phyloP scores from a whole-genome alignment of 2,797 vertebrate species.

The Jordanella pulchra region DNA sequence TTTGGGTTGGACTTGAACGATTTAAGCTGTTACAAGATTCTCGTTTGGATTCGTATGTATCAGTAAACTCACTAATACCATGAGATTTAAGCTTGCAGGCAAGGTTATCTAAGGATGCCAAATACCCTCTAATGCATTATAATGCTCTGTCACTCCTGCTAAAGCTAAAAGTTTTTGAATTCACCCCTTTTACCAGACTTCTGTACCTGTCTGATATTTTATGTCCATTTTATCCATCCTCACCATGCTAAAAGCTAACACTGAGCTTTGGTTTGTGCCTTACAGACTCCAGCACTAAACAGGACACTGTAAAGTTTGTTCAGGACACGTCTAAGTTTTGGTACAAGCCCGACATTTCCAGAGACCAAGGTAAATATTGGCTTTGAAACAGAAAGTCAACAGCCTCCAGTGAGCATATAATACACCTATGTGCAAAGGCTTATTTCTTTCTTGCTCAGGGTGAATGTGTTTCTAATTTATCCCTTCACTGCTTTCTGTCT shows the following conservation, averaged over 20 bases:
- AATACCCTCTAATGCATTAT: too few relatives aligned
- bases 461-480: slow-evolving; percentile 37
- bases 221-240: neutral
- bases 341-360: slow-evolving; percentile 97
- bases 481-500: slow-evolving; percentile 34
- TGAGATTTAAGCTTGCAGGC: too few relatives aligned
- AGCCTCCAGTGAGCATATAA: slow-evolving; percentile 28
- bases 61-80: too few relatives aligned
- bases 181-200: neutral
- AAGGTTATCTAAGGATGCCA: too few relatives aligned
- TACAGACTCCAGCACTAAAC: slow-evolving; percentile 81
- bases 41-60: too few relatives aligned
- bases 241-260: slow-evolving; percentile 24
- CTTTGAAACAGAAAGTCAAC: slow-evolving; percentile 30
- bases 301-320: slow-evolving; percentile 93
- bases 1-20: too few relatives aligned
- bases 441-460: slow-evolving; percentile 18
- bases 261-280: slow-evolving; percentile 40
- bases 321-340: slow-evolving; percentile 98
- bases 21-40: too few relatives aligned
- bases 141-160: neutral
- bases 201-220: neutral
- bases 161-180: neutral
- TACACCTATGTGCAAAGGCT: slow-evolving; percentile 27
- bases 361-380: slow-evolving; percentile 91